Percentiles rank a stretch among this genome's conserved stretches.
These are phyloP conservation scores for Phenganax subtilis DNA, from an alignment of 92 coral and sea anemone genomes.

Conservation along the genomic window DNA sequence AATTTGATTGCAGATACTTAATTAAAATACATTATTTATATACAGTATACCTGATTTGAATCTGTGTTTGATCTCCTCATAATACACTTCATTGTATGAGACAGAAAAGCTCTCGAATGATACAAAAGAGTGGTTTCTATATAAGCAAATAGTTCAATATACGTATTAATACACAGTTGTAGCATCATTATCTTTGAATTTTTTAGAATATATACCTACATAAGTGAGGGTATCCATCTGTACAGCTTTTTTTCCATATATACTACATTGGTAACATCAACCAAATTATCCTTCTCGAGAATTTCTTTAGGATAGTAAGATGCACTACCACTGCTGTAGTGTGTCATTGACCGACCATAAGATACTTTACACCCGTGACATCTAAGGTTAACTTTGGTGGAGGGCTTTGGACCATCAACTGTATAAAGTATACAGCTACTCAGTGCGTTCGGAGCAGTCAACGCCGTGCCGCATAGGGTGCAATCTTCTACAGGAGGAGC, in stretches of 20 bases:
- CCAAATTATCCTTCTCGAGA: neutral
- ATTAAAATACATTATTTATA: neutral
- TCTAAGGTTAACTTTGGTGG: slow-evolving; percentile 19
- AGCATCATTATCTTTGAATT: neutral
- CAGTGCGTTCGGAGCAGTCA: slow-evolving; percentile 31
- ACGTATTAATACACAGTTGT: neutral
- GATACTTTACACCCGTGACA: slow-evolving; percentile 33
- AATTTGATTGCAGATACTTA: neutral
- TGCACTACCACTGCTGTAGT: slow-evolving; percentile 10
- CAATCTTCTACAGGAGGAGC: slow-evolving; percentile 28
- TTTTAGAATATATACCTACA: slow-evolving; percentile 23
- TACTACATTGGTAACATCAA: slow-evolving; percentile 35
- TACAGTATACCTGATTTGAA: slow-evolving; percentile 34
- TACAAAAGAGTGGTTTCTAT: slow-evolving; percentile 45
- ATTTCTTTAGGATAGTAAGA: slow-evolving; percentile 18
- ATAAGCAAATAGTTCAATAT: neutral
- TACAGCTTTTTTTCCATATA: slow-evolving; percentile 38
- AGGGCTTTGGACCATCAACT: slow-evolving; percentile 31
- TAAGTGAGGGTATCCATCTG: slow-evolving; percentile 37
- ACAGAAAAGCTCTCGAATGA: slow-evolving; percentile 44
- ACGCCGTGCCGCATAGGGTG: neutral
- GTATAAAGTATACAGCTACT: slow-evolving; percentile 32
- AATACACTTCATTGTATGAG: slow-evolving; percentile 33
- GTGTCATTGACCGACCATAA: slow-evolving; percentile 34
- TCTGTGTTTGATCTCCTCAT: slow-evolving; percentile 26